Conservation (phyloP, 2,888 invertebrate species). For the Eudasyphora cyanicolor region DNA sequence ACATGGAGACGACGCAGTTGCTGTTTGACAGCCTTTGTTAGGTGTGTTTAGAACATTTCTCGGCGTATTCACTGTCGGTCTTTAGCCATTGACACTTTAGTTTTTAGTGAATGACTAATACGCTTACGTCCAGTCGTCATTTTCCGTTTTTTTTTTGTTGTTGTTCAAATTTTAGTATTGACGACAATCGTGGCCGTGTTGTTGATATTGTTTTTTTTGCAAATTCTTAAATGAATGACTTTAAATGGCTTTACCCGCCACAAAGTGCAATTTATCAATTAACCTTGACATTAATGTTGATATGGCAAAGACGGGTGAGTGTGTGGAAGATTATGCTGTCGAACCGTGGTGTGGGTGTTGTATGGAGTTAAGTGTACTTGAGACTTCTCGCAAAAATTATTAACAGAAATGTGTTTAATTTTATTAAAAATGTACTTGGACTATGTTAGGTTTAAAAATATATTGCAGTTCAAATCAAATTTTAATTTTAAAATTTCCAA, state of each 20-base stretch:
- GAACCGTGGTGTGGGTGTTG: neutral
- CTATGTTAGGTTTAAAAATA: no score
- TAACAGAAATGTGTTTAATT: no score
- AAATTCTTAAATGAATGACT: conserved; percentile 14
- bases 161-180: conserved; percentile 14
- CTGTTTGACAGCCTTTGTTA: neutral
- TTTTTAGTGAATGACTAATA: conserved; percentile 18
- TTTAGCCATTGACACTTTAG: conserved; percentile 10
- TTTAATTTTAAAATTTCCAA: no score
- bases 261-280: conserved; percentile 61
- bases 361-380: no score
- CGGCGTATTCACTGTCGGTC: neutral
- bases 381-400: no score
- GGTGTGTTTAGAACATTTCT: neutral
- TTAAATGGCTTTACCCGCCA: neutral
- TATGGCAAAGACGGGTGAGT: conserved; percentile 22
- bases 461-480: no score
- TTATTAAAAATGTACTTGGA: no score
- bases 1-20: neutral
- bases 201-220: neutral
- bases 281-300: conserved; percentile 53
- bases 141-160: neutral
- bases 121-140: neutral
- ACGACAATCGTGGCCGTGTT: neutral
- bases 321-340: neutral